Conservation (phyloP, 2,888 invertebrate genomes). For the Heteromurus nitidus region DNA sequence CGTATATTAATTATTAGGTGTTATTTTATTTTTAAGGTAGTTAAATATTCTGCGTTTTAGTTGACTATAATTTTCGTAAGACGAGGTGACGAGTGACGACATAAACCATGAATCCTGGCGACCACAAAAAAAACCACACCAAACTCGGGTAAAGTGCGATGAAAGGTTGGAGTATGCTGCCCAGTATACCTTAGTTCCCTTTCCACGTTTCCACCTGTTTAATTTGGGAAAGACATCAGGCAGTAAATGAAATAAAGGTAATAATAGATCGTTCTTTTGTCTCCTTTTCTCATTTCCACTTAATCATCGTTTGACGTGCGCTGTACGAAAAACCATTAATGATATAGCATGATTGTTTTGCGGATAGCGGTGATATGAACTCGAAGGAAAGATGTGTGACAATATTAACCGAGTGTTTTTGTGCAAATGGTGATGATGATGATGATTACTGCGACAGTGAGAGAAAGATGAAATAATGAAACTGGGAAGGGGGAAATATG, state of each 20-base stretch:
- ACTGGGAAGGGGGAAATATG: too few species aligned
- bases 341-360: not conserved
- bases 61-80: too few species aligned
- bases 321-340: not conserved
- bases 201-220: not conserved
- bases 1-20: too few species aligned
- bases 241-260: conserved; percentile 8
- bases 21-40: too few species aligned
- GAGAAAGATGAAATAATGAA: not conserved
- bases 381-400: not conserved
- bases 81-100: too few species aligned
- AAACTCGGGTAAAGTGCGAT: too few species aligned
- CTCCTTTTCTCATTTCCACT: conserved; percentile 11
- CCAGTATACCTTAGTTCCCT: not conserved
- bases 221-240: not conserved
- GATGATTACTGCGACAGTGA: not conserved
- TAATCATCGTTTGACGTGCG: not conserved
- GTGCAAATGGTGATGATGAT: conserved; percentile 7
- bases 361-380: not conserved
- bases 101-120: too few species aligned
- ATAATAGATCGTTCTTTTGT: not conserved
- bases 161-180: too few species aligned
- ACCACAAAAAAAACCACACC: too few species aligned
- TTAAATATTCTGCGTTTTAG: too few species aligned
- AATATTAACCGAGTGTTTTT: not conserved